A percentile compares a stretch with the other conserved stretches of the same genome.
Conservation (phyloP, 2,113 vertebrate genomes). For the Artemisiospiza belli region DNA sequence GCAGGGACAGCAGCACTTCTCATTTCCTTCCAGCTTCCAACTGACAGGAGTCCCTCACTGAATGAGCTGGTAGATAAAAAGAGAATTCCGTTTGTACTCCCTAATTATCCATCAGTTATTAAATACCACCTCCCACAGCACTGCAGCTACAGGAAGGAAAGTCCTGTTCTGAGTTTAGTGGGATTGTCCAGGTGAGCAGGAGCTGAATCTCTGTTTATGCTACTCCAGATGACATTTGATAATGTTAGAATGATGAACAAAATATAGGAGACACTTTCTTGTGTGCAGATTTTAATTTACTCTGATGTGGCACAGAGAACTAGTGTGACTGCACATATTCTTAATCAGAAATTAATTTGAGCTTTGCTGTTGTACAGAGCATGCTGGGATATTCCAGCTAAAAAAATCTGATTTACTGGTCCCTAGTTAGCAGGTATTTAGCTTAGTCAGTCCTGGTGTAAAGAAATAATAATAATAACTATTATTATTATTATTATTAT, state of each 20-base stretch:
- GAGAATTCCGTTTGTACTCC: background rate
- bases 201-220: background rate
- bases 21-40: background rate
- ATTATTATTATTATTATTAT: background rate
- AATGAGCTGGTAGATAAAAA: background rate
- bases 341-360: background rate
- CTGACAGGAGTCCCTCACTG: background rate
- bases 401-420: background rate
- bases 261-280: background rate
- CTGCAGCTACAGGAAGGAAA: background rate
- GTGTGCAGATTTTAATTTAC: background rate
- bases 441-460: background rate
- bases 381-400: background rate
- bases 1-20: background rate
- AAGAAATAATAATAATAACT: background rate
- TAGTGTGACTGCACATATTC: background rate
- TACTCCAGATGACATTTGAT: background rate
- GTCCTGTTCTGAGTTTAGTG: background rate
- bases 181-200: background rate
- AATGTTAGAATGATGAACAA: background rate
- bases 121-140: background rate
- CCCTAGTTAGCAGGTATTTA: background rate
- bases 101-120: background rate
- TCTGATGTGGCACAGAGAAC: background rate
- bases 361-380: background rate